Percentiles rank a stretch among this genome's conserved stretches.
These are phyloP conservation scores for Maniola hyperantus DNA, from an alignment of 2,888 invertebrate species.

Conservation along the genomic window DNA sequence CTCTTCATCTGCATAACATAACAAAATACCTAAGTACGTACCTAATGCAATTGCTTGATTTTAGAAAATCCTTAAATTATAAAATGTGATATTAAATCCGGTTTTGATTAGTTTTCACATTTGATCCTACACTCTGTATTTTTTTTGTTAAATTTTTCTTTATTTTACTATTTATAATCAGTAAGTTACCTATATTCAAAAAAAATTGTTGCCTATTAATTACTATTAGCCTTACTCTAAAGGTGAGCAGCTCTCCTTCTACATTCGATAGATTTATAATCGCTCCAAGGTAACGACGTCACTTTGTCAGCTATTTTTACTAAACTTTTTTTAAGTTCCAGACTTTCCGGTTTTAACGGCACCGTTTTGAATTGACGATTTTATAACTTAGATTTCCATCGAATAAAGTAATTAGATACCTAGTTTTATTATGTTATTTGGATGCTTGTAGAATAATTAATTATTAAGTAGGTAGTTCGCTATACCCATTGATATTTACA, in stretches of 20 bases:
- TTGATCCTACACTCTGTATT: too few species aligned
- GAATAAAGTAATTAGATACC: constrained; percentile 8
- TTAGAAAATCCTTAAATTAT: too few species aligned
- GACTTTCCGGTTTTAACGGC: constrained; percentile 39
- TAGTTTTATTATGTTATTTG: not conserved
- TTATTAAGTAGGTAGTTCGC: not conserved
- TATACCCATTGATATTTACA: not conserved
- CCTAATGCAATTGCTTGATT: too few species aligned
- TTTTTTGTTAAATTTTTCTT: not conserved
- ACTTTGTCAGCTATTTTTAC: constrained; percentile 48
- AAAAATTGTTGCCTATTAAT: not conserved
- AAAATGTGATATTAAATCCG: too few species aligned
- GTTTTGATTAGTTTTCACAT: too few species aligned
- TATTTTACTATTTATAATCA: not conserved
- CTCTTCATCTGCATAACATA: too few species aligned
- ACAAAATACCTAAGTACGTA: too few species aligned
- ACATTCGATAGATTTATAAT: constrained; percentile 55
- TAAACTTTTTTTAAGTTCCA: constrained; percentile 43
- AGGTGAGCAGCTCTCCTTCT: constrained; percentile 10
- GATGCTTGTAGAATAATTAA: not conserved
- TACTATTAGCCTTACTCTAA: not conserved
- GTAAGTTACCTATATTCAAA: not conserved
- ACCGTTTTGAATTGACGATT: constrained; percentile 34
- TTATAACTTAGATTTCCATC: constrained; percentile 21
- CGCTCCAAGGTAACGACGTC: constrained; percentile 53